Conservation (phyloP, 2,797 vertebrate genomes). For the Varecia variegata region DNA sequence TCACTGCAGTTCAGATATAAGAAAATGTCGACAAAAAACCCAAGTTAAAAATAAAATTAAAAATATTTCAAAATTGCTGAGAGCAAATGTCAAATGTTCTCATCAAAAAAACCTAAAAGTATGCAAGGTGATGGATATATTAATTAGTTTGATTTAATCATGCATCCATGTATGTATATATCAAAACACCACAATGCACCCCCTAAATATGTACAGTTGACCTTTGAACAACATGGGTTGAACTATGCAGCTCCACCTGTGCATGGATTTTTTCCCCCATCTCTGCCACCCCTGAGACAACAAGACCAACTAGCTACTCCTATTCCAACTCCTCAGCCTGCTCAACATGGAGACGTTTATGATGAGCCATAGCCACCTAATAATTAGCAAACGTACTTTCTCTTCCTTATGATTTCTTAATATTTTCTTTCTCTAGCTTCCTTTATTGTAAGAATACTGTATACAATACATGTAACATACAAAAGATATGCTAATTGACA, state of each 20-base stretch:
- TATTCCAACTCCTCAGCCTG: too few relatives aligned
- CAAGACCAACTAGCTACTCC: not conserved
- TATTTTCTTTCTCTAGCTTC: not conserved
- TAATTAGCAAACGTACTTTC: not conserved
- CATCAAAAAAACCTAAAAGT: not conserved
- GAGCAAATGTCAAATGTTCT: not conserved
- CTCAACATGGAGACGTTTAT: not conserved
- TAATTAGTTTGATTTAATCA: not conserved
- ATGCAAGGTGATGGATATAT: not conserved
- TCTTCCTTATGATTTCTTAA: not conserved
- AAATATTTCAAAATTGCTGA: not conserved
- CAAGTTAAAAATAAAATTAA: not conserved
- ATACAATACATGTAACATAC: not conserved
- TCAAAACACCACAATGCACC: not conserved
- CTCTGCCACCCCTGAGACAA: not conserved
- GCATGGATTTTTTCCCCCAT: not conserved
- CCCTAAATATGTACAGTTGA: not conserved
- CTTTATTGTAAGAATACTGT: not conserved
- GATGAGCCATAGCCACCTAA: too few relatives aligned
- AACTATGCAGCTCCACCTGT: too few relatives aligned
- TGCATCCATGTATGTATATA: not conserved
- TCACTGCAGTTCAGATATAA: not conserved
- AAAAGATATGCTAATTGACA: not conserved
- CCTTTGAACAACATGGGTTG: not conserved
- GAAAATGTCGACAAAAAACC: not conserved